These are phyloP conservation scores for Dastarcus helophoroides DNA, from an alignment of 2,888 invertebrate genomes.

Conservation along the genomic window DNA sequence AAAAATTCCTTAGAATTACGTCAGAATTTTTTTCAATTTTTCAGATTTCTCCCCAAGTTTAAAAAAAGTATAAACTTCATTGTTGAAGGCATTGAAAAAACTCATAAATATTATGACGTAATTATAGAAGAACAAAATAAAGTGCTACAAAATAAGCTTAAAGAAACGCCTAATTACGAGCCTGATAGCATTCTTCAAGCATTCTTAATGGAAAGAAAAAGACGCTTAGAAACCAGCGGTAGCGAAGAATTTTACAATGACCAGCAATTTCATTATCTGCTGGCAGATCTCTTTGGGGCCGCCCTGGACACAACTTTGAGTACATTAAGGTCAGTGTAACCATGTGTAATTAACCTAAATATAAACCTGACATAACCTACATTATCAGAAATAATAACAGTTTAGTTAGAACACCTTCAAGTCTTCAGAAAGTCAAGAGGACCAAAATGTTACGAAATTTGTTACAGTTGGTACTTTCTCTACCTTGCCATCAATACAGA, in stretches of 20 bases:
- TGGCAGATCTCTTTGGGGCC: constrained; percentile 78
- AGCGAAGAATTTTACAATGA: constrained; percentile 45
- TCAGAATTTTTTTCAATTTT: constrained; percentile 2
- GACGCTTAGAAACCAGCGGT: constrained; percentile 37
- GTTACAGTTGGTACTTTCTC: constrained; percentile 58
- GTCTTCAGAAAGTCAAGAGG: no score
- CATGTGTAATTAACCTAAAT: constrained; percentile 2
- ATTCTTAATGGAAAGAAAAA: constrained; percentile 49
- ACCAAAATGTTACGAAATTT: no score
- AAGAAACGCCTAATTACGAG: constrained; percentile 8
- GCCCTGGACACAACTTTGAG: constrained; percentile 74
- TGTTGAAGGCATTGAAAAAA: constrained; percentile 56
- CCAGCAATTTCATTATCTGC: constrained; percentile 59
- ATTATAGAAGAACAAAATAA: constrained; percentile 45
- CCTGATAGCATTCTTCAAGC: constrained; percentile 45
- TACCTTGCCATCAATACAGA: constrained; percentile 59
- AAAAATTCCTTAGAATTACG: background rate
- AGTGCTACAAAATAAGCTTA: constrained; percentile 8
- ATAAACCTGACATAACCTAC: background rate
- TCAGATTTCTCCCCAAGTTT: constrained; percentile 52
- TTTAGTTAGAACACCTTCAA: background rate
- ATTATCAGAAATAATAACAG: background rate
- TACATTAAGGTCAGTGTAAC: constrained; percentile 45
- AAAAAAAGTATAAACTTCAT: constrained; percentile 53
- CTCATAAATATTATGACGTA: constrained; percentile 58